phyloP scores from a whole-genome alignment of 2,113 vertebrate genomes.

The Craseonycteris thonglongyai region DNA sequence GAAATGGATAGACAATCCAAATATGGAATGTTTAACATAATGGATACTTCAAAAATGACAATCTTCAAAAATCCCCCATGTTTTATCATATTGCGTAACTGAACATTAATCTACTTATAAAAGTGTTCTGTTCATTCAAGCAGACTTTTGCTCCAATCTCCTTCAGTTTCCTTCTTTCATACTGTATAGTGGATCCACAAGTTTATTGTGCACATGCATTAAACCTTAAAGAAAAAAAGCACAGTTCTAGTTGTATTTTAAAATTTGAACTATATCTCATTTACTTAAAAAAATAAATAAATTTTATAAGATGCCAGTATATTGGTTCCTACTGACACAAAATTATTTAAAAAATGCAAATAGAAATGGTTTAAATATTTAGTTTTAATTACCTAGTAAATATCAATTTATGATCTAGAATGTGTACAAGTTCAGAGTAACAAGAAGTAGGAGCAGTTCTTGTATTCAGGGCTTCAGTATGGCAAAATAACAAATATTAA shows the following conservation, averaged over 20 bases:
- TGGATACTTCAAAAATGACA: conserved; percentile 70
- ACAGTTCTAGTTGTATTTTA: conserved; percentile 69
- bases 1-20: conserved; percentile 42
- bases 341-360: conserved; percentile 29
- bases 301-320: not conserved
- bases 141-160: conserved; percentile 71
- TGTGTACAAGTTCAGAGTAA: not conserved
- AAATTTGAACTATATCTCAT: conserved; percentile 24
- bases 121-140: conserved; percentile 72
- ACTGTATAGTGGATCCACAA: conserved; percentile 89
- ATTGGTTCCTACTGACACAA: not conserved
- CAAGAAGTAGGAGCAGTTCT: not conserved
- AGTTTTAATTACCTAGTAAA: not conserved
- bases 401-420: not conserved
- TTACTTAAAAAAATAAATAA: conserved; percentile 28
- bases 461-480: not conserved
- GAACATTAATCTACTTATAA: conserved; percentile 73
- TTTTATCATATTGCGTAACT: conserved; percentile 78
- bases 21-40: conserved; percentile 78
- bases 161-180: conserved; percentile 87
- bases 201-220: conserved; percentile 88
- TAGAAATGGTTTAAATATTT: not conserved
- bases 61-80: conserved; percentile 70
- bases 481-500: not conserved
- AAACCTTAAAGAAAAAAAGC: conserved; percentile 80